Evolutionary conservation across 1,140 invertebrate genomes (phyloP), one percentile per base, ranked within the genome.

Genomic region (Metopolophium dirhodum): DNA sequence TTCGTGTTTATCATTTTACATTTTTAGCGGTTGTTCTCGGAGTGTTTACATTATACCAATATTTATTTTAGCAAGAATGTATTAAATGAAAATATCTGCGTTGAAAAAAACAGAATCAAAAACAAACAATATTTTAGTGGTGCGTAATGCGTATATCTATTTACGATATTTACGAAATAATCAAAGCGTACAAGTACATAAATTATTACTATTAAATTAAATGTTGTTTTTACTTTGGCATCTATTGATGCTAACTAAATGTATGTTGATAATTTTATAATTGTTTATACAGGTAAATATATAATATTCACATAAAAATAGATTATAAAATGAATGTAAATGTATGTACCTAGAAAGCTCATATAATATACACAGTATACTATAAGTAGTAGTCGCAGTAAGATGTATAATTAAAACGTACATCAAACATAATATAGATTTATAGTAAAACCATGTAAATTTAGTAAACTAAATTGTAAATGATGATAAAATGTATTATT

Each of bases 61-160:
- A 89, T 57, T 89, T 89, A 54, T 89, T 89, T 89, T 41, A 57
- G 1, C 51, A 23, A 35, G 88, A 54, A 89, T 37, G 49, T 89
- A 89, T 57, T 54, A 89, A 89, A 89, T 54, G 51, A 89, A 57
- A 89, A 89, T 57, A 57, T 77, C 61, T n/a, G 11, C 14, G 6
- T n/a, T 11, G 35, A 57, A 37, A 9, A 89, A 89, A 89, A 45
- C 30, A 54, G 49, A 57, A 89, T 11, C n/a, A 89, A 57, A 37
- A 89, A 57, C 51, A 57, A 89, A 89, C 88, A 54, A 89, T 89
- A 89, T 89, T 89, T 35, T 57, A 18, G 7, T 26, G 83, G 20
- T 41, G 61, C 7, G 14, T 41, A 41, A 4, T 41, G 41, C 41
- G 4, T 47, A 47, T 87, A 20, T 30, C 47, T 26, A n/a, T 35